Evolutionary conservation across 2,888 invertebrate genomes (phyloP).

Genomic region (Pyrocoelia pectoralis): DNA sequence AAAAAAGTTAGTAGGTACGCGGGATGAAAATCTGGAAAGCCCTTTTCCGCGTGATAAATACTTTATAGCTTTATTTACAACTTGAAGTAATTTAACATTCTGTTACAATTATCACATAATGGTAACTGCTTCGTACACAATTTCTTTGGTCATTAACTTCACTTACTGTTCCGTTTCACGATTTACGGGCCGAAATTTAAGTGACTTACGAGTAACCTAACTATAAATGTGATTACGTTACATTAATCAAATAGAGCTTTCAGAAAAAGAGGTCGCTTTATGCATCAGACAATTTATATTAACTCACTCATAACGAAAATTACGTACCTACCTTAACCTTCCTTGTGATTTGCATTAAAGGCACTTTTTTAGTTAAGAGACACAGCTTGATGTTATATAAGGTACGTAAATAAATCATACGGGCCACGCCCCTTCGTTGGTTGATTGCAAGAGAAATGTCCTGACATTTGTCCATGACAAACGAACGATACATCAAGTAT

Average conservation of each 20-base stretch:
- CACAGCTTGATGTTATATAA: no score
- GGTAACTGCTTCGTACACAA: conserved; percentile 11
- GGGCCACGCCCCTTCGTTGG: no score
- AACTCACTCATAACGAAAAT: background rate
- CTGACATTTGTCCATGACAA: no score
- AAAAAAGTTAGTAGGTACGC: background rate
- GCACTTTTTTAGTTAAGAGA: no score
- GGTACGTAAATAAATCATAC: no score
- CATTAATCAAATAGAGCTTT: conserved; percentile 7
- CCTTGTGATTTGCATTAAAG: no score
- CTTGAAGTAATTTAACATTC: conserved; percentile 11
- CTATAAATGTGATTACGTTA: conserved; percentile 9
- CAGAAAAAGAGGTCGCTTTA: background rate
- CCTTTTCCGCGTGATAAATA: conserved; percentile 11
- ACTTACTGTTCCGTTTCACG: conserved; percentile 9
- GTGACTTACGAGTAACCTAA: conserved; percentile 6
- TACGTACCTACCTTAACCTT: no score
- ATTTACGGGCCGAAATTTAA: conserved; percentile 9
- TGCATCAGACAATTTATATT: background rate
- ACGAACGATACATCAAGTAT: no score
- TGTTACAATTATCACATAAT: conserved; percentile 7
- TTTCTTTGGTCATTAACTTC: conserved; percentile 12
- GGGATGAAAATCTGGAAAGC: background rate
- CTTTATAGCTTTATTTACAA: conserved; percentile 10
- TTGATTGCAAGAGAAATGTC: no score